These are phyloP conservation scores for Potorous gilbertii DNA, from an alignment of 2,797 vertebrate genomes.

Conservation along the genomic window DNA sequence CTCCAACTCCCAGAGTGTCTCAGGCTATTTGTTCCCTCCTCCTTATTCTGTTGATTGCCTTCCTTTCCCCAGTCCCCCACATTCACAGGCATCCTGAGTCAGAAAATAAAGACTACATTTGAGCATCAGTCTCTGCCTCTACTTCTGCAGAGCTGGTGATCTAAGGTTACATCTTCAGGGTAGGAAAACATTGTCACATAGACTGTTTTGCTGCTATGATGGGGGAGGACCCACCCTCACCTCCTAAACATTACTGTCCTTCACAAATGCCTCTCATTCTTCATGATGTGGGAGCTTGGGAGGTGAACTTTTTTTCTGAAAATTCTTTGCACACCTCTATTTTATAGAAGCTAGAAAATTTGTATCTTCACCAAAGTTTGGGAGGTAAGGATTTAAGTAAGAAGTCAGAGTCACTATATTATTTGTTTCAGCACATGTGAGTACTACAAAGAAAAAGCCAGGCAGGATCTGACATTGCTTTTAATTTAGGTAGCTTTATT, in stretches of 20 bases:
- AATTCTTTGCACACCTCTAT: slow-evolving; percentile 18
- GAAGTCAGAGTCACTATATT: background rate
- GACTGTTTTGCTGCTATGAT: background rate
- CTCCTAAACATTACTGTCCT: background rate
- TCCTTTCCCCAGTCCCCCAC: background rate
- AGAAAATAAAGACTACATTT: background rate
- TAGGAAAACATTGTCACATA: background rate
- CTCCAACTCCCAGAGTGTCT: background rate
- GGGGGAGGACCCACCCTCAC: background rate
- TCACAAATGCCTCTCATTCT: background rate
- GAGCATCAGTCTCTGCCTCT: background rate
- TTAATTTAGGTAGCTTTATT: background rate
- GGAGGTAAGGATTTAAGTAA: background rate
- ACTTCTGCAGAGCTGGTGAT: background rate
- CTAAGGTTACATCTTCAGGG: background rate
- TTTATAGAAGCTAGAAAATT: background rate
- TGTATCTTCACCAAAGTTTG: background rate
- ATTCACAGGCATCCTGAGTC: background rate
- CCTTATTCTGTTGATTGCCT: background rate
- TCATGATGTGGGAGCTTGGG: background rate
- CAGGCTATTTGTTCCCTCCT: background rate
- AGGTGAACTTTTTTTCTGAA: slow-evolving; percentile 29
- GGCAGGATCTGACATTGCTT: background rate
- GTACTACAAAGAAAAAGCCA: background rate
- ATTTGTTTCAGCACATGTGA: background rate